Conservation (phyloP, 2,113 vertebrate genomes). For the Gopherus flavomarginatus region DNA sequence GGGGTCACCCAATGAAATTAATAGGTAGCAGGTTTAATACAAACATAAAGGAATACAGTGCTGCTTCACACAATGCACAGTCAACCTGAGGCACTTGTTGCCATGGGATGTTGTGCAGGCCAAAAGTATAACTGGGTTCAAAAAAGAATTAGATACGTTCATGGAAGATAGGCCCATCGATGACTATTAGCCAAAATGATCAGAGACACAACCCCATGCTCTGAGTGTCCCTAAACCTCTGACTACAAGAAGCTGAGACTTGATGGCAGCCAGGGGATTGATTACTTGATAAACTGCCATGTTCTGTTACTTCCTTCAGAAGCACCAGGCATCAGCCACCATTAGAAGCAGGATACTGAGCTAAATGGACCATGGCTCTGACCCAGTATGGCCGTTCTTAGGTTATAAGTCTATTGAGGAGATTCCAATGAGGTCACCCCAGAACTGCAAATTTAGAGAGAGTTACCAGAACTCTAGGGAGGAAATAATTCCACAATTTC, state of each 20-base stretch:
- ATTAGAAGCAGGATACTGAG: neutral
- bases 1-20: neutral
- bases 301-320: neutral
- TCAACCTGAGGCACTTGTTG: neutral
- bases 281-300: neutral
- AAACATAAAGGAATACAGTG: neutral
- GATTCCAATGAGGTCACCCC: too few relatives aligned
- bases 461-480: neutral
- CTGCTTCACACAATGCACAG: too few relatives aligned
- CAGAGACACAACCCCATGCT: neutral
- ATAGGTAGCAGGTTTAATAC: neutral
- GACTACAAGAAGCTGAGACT: neutral
- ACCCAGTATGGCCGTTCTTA: neutral
- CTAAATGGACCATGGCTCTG: neutral
- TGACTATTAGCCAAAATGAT: neutral
- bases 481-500: neutral
- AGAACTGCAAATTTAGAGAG: neutral
- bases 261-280: neutral
- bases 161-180: neutral
- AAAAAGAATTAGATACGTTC: too few relatives aligned
- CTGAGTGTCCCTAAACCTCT: neutral
- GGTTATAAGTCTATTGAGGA: too few relatives aligned
- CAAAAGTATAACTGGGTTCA: too few relatives aligned
- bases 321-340: neutral
- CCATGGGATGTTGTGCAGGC: neutral